Evolutionary conservation across 2,888 invertebrate genomes (phyloP).

Genomic region (Protonemura montana): DNA sequence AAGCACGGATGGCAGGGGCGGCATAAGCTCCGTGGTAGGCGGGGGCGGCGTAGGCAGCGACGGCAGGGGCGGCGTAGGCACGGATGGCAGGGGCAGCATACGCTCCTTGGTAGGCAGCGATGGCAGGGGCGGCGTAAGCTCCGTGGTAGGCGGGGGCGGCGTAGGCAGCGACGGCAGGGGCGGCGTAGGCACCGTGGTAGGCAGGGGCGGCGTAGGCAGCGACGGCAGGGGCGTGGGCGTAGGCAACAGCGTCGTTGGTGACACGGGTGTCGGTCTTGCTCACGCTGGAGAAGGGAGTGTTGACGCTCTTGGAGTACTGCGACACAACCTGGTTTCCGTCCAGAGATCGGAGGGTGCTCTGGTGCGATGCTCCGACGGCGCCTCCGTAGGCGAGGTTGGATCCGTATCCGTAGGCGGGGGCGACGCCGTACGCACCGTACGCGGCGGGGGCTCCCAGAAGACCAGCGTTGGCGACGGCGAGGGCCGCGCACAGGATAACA

Average conservation of each 20-base stretch:
- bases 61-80: conserved; percentile 62
- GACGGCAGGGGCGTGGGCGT: conserved; percentile 55
- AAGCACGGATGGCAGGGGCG: conserved; percentile 54
- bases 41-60: conserved; percentile 53
- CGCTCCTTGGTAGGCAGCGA: conserved; percentile 50
- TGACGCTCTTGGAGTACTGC: conserved; percentile 66
- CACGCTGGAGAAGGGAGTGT: conserved; percentile 68
- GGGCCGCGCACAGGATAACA: conserved; percentile 51
- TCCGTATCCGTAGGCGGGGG: conserved; percentile 52
- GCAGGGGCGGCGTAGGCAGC: conserved; percentile 56
- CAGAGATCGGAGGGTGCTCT: conserved; percentile 66
- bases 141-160: conserved; percentile 49
- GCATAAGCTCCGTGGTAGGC: conserved; percentile 57
- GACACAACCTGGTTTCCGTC: conserved; percentile 66
- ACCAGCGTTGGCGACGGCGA: conserved; percentile 51
- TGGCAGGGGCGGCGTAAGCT: conserved; percentile 52
- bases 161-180: conserved; percentile 48
- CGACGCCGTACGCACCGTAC: conserved; percentile 52
- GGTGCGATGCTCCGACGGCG: conserved; percentile 59
- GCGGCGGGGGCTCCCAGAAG: conserved; percentile 50
- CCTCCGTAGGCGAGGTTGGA: conserved; percentile 49
- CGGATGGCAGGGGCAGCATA: conserved; percentile 58
- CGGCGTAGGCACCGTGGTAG: conserved; percentile 52
- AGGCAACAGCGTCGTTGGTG: conserved; percentile 63
- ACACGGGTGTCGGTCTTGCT: conserved; percentile 67